Percentiles rank a stretch among this genome's conserved stretches.
Conservation (phyloP, 2,888 invertebrate species). For the Balanococcus diminutus region DNA sequence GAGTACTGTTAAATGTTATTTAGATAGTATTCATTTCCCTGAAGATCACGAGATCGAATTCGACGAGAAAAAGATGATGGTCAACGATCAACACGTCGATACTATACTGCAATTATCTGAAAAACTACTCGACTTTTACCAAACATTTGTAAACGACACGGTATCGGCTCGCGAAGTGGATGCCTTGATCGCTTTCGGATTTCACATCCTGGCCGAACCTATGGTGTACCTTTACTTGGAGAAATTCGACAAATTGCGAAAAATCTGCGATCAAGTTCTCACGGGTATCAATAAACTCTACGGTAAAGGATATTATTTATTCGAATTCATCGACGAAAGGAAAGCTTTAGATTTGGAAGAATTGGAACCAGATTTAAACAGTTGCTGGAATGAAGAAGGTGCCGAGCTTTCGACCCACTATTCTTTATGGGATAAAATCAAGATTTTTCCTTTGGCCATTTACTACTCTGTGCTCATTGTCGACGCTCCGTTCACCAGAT, state of each 20-base stretch:
- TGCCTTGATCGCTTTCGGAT: background rate
- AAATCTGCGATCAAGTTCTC: background rate
- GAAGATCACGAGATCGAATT: slow-evolving; percentile 22
- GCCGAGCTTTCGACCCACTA: background rate
- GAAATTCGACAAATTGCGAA: background rate
- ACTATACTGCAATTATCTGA: background rate
- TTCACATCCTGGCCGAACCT: slow-evolving; percentile 8
- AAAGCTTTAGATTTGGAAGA: background rate
- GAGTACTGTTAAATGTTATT: slow-evolving; percentile 13
- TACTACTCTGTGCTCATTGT: background rate
- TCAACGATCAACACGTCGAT: background rate
- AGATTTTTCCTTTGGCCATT: slow-evolving; percentile 6
- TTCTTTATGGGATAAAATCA: background rate
- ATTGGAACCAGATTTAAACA: background rate
- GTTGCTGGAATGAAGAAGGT: background rate
- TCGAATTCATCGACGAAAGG: slow-evolving; percentile 18
- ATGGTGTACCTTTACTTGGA: slow-evolving; percentile 28
- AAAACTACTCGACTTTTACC: background rate
- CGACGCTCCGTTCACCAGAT: background rate
- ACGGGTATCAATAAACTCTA: background rate
- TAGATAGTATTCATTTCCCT: background rate
- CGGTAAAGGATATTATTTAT: background rate
- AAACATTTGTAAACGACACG: background rate
- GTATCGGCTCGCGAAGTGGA: background rate
- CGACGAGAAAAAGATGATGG: slow-evolving; percentile 14